Base-by-base conservation (phyloP, 2,797 vertebrate genomes). In the Pseudopleuronectes americanus region DNA sequence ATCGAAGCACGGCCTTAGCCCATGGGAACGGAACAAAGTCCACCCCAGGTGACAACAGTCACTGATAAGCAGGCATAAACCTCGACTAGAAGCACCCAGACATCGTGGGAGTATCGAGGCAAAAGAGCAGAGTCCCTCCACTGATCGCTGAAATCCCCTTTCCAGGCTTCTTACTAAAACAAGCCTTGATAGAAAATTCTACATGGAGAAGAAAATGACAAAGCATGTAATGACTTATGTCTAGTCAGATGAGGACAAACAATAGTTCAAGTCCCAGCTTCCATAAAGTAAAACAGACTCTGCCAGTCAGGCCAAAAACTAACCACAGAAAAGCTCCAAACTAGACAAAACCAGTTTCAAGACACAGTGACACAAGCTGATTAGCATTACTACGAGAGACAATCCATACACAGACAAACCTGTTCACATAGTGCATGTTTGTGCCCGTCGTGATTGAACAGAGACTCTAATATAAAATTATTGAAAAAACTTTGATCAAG, bases 1-100 rank as follows among this genome's bases (percentile, higher is more conserved):
- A n/a, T 6, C 31, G 41, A n/a, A 53, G 68, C 63, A 54, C 22
- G 47, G 58, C 26, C 5, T 17, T 52, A 43, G 64, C 64, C 60
- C 68, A 65, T 47, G 62, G 60, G 72, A 76, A 74, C 1, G 9
- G 22, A 68, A 66, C 86, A 85, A 90, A 92, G 91, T 88, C 80
- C 88, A 61, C 61, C 75, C 41, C 10, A 64, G 67, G 65, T 67
- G 59, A 86, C 82, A 57, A 41, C 45, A 45, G 66, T 56, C 48
- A 17, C 79, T 88, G 87, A 90, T 90, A 90, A 87, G 71, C 72
- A 49, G 68, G 64, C 63, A 71, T 64, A 57, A 74, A 55, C 57
- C 45, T 33, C 52, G 16, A 22, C 3, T 24, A 68, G 57, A 60
- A 28, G 8, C 33, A 55, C 21, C 21, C 17, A 47, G 54, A 61